These are phyloP conservation scores for Acleris holmiana DNA, from an alignment of 2,888 invertebrate species.

Conservation along the genomic window DNA sequence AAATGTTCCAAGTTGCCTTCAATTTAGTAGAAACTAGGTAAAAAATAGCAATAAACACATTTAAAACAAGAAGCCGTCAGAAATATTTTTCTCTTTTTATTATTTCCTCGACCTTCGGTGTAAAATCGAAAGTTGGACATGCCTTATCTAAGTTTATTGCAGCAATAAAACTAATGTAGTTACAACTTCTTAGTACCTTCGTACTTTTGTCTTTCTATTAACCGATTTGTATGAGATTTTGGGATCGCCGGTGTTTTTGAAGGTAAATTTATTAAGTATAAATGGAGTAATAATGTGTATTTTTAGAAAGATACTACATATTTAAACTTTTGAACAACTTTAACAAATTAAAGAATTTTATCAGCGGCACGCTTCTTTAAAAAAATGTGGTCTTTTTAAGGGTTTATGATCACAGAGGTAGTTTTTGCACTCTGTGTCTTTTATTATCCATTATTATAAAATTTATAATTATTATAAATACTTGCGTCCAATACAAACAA, in stretches of 20 bases:
- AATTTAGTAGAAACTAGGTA: conserved; percentile 2
- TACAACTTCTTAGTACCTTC: conserved; percentile 11
- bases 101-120: conserved; percentile 36
- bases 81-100: conserved; percentile 28
- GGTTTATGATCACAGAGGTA: too few species aligned
- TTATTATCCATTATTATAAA: too few species aligned
- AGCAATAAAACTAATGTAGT: conserved; percentile 19
- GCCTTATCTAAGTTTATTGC: conserved; percentile 31
- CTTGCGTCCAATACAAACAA: too few species aligned
- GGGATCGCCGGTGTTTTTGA: conserved; percentile 19
- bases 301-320: neutral
- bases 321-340: neutral
- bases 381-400: neutral
- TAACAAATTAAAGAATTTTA: neutral
- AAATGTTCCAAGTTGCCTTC: conserved; percentile 4
- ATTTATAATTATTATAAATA: too few species aligned
- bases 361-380: neutral
- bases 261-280: conserved; percentile 11
- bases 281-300: conserved; percentile 3
- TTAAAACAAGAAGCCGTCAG: conserved; percentile 10
- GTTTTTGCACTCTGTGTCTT: too few species aligned
- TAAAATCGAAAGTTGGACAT: conserved; percentile 53
- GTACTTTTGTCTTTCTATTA: conserved; percentile 22
- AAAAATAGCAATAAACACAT: conserved; percentile 6
- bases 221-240: conserved; percentile 28